Evolutionary conservation across 2,797 vertebrate genomes (phyloP), one percentile per base, ranked within the genome.

Genomic region (Cyclura pinguis): DNA sequence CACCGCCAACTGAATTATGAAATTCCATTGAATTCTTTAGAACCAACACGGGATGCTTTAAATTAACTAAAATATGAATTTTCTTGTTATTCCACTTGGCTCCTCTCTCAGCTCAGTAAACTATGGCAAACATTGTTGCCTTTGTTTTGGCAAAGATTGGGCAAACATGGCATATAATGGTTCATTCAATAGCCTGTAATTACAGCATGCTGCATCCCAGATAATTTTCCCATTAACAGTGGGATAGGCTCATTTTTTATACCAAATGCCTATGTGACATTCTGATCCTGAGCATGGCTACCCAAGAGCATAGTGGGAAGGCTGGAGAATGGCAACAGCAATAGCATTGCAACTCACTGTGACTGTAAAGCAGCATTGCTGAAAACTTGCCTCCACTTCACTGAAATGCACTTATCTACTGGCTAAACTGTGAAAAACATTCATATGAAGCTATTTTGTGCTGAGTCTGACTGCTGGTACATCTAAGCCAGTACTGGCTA

Each of bases 121-220:
- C 92, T 88, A 94, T 67, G 92, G 57, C 88, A 74, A 52, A 57
- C 82, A 90, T 92, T 91, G 84, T 92, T 91, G 82, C 91, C 94
- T 91, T 85, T 93, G 91, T 95, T 89, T 94, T 96, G 95, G 94
- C 94, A 95, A 91, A 91, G 93, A 88, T 83, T 89, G 89, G 88
- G 80, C 93, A 96, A 96, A 92, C 89, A 96, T 94, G 90, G 92
- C 94, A 93, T 92, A 94, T 94, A 91, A 95, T 95, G 95, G 64
- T 89, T 80, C 93, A 94, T 92, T 91, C 82, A 95, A 91, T 89
- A 94, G 72, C 74, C 88, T 92, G 85, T 94, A 96, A 95, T 95
- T 92, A 89, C 86, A 94, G 84, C 82, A 92, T 94, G 90, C 96
- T 96, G 86, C 91, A 92, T 85, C 83, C 91, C 88, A 86, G 95